These are phyloP conservation scores for Betta splendens DNA, from an alignment of 2,797 vertebrate species.

Conservation along the genomic window DNA sequence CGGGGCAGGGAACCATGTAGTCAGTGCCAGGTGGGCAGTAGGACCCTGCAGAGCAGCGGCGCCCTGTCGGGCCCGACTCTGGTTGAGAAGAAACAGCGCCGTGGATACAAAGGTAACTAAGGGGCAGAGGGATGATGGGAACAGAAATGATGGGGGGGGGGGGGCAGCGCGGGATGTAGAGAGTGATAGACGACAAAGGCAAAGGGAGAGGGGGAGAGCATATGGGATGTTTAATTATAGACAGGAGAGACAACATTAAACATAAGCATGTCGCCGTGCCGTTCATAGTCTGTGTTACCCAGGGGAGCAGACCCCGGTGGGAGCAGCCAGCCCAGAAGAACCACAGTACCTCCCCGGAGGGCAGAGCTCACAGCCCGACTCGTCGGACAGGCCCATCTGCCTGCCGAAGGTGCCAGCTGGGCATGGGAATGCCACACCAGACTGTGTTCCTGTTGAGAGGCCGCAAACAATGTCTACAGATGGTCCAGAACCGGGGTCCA, in stretches of 20 bases:
- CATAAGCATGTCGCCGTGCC: constrained; percentile 18
- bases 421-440: constrained; percentile 80
- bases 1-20: constrained; percentile 79
- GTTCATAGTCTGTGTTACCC: constrained; percentile 68
- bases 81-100: constrained; percentile 77
- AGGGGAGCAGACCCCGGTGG: constrained; percentile 80
- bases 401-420: constrained; percentile 79
- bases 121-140: constrained; percentile 33
- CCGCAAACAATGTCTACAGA: constrained; percentile 60
- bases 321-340: constrained; percentile 74
- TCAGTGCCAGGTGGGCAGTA: constrained; percentile 79
- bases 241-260: constrained; percentile 26
- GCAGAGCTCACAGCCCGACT: constrained; percentile 78
- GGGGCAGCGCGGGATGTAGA: background rate
- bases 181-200: constrained; percentile 37
- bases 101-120: constrained; percentile 80
- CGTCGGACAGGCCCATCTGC: constrained; percentile 74
- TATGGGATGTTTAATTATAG: constrained; percentile 45
- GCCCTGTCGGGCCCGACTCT: constrained; percentile 68
- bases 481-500: constrained; percentile 55
- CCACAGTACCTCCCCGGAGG: constrained; percentile 82
- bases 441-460: constrained; percentile 74
- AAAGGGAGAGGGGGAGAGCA: constrained; percentile 19
- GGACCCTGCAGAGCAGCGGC: constrained; percentile 78
- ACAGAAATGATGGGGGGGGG: constrained; percentile 16